Conservation (phyloP, 2,888 invertebrate species). For the Cremastinae sp. region DNA sequence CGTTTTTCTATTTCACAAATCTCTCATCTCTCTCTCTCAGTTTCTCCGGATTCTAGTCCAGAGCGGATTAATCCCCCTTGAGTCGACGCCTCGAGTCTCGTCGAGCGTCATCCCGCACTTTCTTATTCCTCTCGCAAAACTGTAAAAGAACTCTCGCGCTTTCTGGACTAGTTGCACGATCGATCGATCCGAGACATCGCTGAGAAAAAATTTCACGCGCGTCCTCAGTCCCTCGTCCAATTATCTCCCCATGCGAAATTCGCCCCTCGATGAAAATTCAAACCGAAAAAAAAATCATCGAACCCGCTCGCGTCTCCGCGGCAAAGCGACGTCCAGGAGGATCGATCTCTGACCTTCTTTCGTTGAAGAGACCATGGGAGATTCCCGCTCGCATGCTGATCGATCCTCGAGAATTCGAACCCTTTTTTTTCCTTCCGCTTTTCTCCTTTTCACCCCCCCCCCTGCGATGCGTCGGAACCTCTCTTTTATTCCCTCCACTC, state of each 20-base stretch:
- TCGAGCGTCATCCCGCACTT: slow-evolving; percentile 6
- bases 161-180: slow-evolving; percentile 45
- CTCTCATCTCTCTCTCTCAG: slow-evolving; percentile 12
- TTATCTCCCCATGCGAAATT: too few species aligned
- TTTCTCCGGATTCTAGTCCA: slow-evolving; percentile 2
- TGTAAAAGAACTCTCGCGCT: neutral
- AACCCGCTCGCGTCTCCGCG: too few species aligned
- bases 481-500: neutral
- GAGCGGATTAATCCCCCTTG: slow-evolving; percentile 7
- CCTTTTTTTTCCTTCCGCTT: neutral
- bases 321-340: slow-evolving; percentile 67
- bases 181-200: slow-evolving; percentile 42
- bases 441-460: neutral
- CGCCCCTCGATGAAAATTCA: too few species aligned
- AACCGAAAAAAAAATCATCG: too few species aligned
- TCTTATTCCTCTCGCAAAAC: neutral
- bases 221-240: too few species aligned
- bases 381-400: slow-evolving; percentile 29
- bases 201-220: too few species aligned
- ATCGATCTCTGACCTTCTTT: slow-evolving; percentile 74
- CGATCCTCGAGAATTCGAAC: neutral
- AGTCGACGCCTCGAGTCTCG: slow-evolving; percentile 17
- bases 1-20: slow-evolving; percentile 41
- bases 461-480: neutral
- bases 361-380: slow-evolving; percentile 68